Evolutionary conservation across 1,140 invertebrate genomes (phyloP), one percentile per base, ranked within the genome.

Genomic region (Drosophila pachea): DNA sequence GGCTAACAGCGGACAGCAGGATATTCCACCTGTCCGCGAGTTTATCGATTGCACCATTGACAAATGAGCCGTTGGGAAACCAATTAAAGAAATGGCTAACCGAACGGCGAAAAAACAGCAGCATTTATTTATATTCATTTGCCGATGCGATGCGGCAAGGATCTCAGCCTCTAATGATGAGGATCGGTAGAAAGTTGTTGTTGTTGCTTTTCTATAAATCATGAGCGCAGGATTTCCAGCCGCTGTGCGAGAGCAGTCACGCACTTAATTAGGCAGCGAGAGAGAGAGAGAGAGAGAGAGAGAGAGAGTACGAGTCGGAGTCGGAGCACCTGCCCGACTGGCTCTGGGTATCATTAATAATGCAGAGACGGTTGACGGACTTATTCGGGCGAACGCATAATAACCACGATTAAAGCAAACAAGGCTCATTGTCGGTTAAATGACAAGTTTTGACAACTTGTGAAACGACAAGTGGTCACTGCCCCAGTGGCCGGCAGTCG

Each of bases 361-460:
- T 76, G 66, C 68, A 55, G 54, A 59, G 56, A 62, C 54, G 53
- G 73, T 33, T 12, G 31, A 42, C 68, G 33, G 58, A 61, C 66
- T 60, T 72, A 83, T 72, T 78, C 66, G 62, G 59, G 67, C 69
- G 71, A 78, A 86, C 74, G 77, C 79, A 88, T 88, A 88, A 88
- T 86, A 88, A 88, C 87, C 62, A 75, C 86, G 87, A 88, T 88
- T 88, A 88, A 88, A 88, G 77, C 87, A 82, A 88, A 88, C 87
- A 87, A 88, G 83, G 83, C 74, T 88, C 84, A 88, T 88, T 88
- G 87, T 88, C 87, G 87, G 87, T 87, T 88, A 88, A 88, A 88
- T 88, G 87, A 88, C 87, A 88, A 88, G 79, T 88, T 88, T 88
- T 88, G 87, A 88, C 87, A 88, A 88, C 79, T 87, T 87, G 87